Evolutionary conservation across 2,797 vertebrate species (phyloP).

Genomic region (Zalophus californianus): DNA sequence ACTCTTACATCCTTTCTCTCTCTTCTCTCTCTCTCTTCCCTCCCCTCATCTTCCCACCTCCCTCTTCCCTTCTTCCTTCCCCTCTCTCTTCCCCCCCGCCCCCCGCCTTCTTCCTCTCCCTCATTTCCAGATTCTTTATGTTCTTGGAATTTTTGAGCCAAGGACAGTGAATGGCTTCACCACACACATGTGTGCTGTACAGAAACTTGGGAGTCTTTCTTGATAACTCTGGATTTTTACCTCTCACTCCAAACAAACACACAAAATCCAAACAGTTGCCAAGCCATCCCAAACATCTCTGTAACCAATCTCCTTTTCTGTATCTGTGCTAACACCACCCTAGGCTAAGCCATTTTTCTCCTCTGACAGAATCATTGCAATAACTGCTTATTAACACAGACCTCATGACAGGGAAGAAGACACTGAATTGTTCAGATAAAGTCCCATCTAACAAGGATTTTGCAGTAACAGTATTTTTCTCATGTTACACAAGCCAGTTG

Average conservation of each 20-base stretch:
- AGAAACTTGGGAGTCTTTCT: not conserved
- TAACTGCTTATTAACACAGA: not conserved
- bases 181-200: rapidly evolving
- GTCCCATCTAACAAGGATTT: not conserved
- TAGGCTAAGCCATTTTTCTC: not conserved
- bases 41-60: not conserved
- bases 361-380: not conserved
- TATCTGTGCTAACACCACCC: not conserved
- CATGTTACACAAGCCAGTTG: not conserved
- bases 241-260: not conserved
- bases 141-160: not conserved
- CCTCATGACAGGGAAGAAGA: not conserved
- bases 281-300: not conserved
- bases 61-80: not conserved
- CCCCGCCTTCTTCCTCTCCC: too few relatives aligned
- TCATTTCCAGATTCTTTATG: not conserved
- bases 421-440: not conserved
- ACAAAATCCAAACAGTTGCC: not conserved
- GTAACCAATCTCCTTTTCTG: not conserved
- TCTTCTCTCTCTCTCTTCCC: not conserved
- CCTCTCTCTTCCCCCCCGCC: not conserved
- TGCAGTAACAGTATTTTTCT: not conserved
- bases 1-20: not conserved
- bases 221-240: not conserved
- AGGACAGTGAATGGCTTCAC: not conserved